Conservation (phyloP, 30 jellyfish, hydroid and myxozoan genomes). For the Cassiopea andromeda region DNA sequence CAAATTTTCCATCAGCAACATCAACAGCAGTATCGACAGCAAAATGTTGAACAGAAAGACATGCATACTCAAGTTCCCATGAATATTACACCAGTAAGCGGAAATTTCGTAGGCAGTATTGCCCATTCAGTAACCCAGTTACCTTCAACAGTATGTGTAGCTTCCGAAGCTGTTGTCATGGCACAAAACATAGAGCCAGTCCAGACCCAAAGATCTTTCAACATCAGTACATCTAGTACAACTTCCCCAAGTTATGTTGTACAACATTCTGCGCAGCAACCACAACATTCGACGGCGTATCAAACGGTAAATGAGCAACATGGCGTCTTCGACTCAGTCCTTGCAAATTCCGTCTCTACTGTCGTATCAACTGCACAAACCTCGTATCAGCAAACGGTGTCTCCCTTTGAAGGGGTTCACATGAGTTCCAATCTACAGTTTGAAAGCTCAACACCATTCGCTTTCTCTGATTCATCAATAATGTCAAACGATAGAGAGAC, state of each 20-base stretch:
- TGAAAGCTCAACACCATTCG: background rate
- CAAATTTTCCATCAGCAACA: conserved; percentile 1
- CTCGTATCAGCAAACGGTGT: background rate
- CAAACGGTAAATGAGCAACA: background rate
- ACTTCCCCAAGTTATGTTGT: background rate
- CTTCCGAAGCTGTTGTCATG: background rate
- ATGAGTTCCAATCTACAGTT: background rate
- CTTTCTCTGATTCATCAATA: background rate
- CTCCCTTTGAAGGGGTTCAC: background rate
- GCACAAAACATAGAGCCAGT: background rate
- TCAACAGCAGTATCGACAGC: background rate
- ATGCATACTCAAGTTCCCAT: background rate
- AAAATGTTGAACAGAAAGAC: background rate
- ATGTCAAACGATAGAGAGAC: background rate
- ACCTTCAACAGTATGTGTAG: background rate
- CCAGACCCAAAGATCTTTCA: background rate
- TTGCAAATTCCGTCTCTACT: background rate
- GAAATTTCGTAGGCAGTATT: background rate
- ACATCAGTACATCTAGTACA: background rate
- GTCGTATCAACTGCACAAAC: background rate
- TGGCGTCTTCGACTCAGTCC: background rate
- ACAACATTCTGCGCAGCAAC: conserved; percentile 11
- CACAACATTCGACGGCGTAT: background rate
- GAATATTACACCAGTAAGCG: background rate
- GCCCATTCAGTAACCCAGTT: background rate